Evolutionary conservation across 1,140 invertebrate genomes (phyloP), one percentile per base, ranked within the genome.

Genomic region (Liolophura sinensis): DNA sequence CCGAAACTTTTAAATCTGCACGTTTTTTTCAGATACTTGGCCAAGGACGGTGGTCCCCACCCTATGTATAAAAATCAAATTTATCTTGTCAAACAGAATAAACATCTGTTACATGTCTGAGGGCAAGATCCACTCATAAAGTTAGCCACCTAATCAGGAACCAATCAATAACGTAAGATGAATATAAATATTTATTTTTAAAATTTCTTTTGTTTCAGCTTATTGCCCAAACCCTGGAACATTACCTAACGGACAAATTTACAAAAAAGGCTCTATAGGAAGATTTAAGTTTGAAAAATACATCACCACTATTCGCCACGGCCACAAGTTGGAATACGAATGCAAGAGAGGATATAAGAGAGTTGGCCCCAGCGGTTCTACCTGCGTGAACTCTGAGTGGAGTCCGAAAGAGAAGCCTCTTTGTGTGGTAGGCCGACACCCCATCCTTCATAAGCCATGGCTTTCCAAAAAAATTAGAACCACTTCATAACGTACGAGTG

Each of bases 301-400:
- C 49, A 71, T 73, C 50, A 60, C 48, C n/a, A 71, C 60, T 47
- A 56, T 71, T 20, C 59, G 52, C 15, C 72, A 73, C 40, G 69
- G 70, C 18, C 57, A 67, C 95, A 91, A 91, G 91, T 95, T 95
- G 0, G 86, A 91, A 6, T 97, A 94, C 82, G 89, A 92, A 72
- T 98, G 95, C 80, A 93, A 93, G 78, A 93, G 96, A 78, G 95
- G 95, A 0, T 98, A 89, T 77, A 88, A 90, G 55, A 78, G 97
- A 16, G 86, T 90, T 14, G 95, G 95, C 18, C 93, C 95, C 0
- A 91, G 92, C 0, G 95, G 95, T 6, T 95, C 95, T 0, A 96
- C 94, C 0, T 97, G 94, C 74, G 89, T 96, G 18, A 91, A 92
- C 7, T 94, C 94, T 0, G 87, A 89, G 56, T 96, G 94, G 93